Base-by-base conservation (phyloP, 2,797 vertebrate genomes). In the Hirundo rustica region DNA sequence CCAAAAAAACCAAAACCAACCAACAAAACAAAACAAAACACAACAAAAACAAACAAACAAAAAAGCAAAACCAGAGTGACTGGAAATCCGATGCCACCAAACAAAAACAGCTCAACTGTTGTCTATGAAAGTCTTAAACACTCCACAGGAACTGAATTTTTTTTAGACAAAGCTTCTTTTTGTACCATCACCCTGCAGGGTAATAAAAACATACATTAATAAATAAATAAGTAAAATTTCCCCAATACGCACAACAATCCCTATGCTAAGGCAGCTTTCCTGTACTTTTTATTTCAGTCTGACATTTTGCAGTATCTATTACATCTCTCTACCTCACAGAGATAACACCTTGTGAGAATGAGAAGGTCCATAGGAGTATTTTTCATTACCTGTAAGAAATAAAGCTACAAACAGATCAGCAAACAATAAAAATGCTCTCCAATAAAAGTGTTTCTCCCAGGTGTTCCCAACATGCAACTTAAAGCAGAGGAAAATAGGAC, bases 331-430 rank as follows among this genome's bases (percentile, higher is more conserved):
- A 1, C 40, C 73, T 45, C 71, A 65, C n/a, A 34, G 44, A 76
- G 34, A 26, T 7, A 75, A 83, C 51, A 67, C 22, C 45, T 34
- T 38, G 21, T 26, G 48, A 90, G 66, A 34, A 72, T 12, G 3
- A 66, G 36, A 4, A 64, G 40, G 61, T 77, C 36, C 64, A 45
- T 20, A 74, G 11, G 13, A 80, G 23, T 45, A 42, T 67, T 88
- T 87, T 94, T 88, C 73, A 88, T 79, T 86, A 67, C 38, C 22
- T 64, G 10, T 16, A 79, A 81, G 50, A 66, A 86, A 92, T 47
- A 73, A 93, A 88, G 73, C 38, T 75, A 62, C 29, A 66, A 51
- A 68, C 34, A 76, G 45, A 91, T 84, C 6, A 67, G 62, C 62
- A 92, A 78, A 73, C 65, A 81, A 81, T 72, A 73, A 72, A 92